These are phyloP conservation scores for Cinclus mexicanus DNA, from an alignment of 2,113 vertebrate species.

Conservation along the genomic window DNA sequence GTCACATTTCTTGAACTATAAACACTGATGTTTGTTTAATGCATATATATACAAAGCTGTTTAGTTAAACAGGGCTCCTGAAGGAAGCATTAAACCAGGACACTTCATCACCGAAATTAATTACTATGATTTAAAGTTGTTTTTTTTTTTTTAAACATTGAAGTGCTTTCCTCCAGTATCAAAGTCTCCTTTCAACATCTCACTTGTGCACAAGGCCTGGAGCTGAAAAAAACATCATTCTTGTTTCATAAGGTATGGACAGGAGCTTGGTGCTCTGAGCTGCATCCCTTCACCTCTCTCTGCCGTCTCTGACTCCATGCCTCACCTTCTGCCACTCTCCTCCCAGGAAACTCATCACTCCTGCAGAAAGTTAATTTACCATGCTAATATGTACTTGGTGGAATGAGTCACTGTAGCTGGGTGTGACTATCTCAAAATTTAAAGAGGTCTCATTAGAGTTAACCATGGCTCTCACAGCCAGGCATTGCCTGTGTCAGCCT, in stretches of 20 bases:
- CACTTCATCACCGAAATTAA: background rate
- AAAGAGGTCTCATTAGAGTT: background rate
- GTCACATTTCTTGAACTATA: background rate
- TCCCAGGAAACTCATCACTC: background rate
- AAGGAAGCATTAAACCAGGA: background rate
- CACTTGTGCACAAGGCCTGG: background rate
- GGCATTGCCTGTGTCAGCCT: background rate
- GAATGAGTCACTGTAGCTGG: background rate
- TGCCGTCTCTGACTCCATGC: rapidly evolving
- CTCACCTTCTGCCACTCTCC: background rate
- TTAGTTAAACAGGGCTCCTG: background rate
- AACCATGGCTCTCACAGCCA: rapidly evolving
- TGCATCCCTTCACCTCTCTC: rapidly evolving
- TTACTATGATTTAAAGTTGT: background rate
- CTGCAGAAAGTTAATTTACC: background rate
- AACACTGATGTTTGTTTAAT: background rate
- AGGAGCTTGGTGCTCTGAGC: background rate
- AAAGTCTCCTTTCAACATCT: background rate
- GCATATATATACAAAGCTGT: background rate
- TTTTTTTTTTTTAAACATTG: background rate
- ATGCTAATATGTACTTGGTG: background rate
- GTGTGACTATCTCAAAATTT: background rate
- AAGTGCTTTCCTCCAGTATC: background rate
- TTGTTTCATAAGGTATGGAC: background rate
- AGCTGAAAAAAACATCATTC: background rate